Conservation (phyloP, 2,888 invertebrate genomes). For the Neuroscelio doddi region DNA sequence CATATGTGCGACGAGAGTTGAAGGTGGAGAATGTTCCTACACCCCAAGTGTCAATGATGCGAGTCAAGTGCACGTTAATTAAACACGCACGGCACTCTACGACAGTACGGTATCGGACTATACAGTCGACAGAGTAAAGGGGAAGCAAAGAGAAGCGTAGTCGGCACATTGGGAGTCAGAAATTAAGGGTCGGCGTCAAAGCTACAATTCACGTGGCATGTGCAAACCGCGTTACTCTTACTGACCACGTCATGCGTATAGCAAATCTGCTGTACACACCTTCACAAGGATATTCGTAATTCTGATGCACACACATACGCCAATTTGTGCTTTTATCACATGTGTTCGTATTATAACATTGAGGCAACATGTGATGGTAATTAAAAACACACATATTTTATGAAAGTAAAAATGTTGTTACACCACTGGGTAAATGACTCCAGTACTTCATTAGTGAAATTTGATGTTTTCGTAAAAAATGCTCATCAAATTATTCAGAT, state of each 20-base stretch:
- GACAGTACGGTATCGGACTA: constrained; percentile 24
- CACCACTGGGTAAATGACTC: neutral
- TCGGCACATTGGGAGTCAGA: constrained; percentile 8
- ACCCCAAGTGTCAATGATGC: constrained; percentile 40
- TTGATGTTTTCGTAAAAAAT: too few species aligned
- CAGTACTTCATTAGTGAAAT: neutral
- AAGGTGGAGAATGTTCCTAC: constrained; percentile 2
- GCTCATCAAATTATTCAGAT: too few species aligned
- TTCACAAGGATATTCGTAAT: constrained; percentile 28
- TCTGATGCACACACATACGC: constrained; percentile 13
- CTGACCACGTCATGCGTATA: constrained; percentile 48
- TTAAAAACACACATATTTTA: neutral
- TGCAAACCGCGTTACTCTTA: constrained; percentile 59
- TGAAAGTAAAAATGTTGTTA: neutral
- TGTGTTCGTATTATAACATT: constrained; percentile 22
- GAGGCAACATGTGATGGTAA: constrained; percentile 4
- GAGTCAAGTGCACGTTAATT: constrained; percentile 49
- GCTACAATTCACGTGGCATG: constrained; percentile 55
- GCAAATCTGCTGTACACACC: constrained; percentile 25
- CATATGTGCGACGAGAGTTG: constrained; percentile 11
- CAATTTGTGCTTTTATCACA: constrained; percentile 29
- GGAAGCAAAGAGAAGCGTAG: neutral
- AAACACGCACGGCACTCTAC: constrained; percentile 35
- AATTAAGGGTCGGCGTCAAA: constrained; percentile 45
- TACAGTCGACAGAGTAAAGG: constrained; percentile 13